A percentile compares a stretch with the other conserved stretches of the same genome.
These are phyloP conservation scores for Chymomyza caudatula DNA, from an alignment of 2,888 invertebrate genomes.

Conservation along the genomic window DNA sequence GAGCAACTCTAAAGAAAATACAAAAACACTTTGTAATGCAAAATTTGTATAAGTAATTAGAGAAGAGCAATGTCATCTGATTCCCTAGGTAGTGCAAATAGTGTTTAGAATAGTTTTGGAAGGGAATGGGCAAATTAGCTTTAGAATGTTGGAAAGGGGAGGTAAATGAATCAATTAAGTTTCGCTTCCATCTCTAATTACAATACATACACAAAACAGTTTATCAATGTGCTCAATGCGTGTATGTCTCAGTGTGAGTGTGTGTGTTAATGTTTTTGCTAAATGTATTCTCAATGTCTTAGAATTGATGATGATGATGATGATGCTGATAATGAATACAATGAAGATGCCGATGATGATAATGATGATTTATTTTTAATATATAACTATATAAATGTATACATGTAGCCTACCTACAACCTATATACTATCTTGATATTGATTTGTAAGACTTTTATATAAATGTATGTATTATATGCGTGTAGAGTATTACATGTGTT, in stretches of 20 bases:
- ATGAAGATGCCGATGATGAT: neutral
- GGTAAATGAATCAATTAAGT: neutral
- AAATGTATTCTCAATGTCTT: neutral
- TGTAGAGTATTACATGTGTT: constrained; percentile 40
- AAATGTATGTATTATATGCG: constrained; percentile 32
- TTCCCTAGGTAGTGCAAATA: too few relatives aligned
- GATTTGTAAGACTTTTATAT: constrained; percentile 33
- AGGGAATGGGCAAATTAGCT: too few relatives aligned
- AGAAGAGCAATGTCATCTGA: too few relatives aligned
- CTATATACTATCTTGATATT: constrained; percentile 27
- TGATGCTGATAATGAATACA: neutral
- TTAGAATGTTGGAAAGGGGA: too few relatives aligned
- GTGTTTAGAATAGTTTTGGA: too few relatives aligned
- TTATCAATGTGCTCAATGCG: constrained; percentile 38
- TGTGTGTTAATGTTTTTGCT: constrained; percentile 10
- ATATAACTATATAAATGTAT: constrained; percentile 28
- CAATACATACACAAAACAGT: constrained; percentile 12
- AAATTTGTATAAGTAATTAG: too few relatives aligned
- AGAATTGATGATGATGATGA: neutral
- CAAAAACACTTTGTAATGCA: too few relatives aligned
- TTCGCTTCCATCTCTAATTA: neutral
- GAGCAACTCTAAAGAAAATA: too few relatives aligned
- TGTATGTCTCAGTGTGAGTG: constrained; percentile 9
- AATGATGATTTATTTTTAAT: neutral
- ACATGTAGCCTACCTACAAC: constrained; percentile 7